These are phyloP conservation scores for Halotydeus destructor DNA, from an alignment of 1,140 invertebrate species.

Conservation along the genomic window DNA sequence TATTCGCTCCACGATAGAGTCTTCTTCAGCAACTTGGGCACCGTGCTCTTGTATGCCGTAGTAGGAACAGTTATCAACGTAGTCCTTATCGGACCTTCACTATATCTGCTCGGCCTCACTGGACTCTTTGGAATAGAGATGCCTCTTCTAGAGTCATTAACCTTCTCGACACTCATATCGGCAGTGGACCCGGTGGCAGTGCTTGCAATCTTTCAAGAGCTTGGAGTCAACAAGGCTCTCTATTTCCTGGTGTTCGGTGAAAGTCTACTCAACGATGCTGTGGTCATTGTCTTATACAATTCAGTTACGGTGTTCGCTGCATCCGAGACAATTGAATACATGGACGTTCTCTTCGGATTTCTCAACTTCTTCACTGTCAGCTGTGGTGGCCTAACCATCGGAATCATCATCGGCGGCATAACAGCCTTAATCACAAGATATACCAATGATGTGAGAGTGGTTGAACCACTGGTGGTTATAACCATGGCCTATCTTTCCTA, in stretches of 20 bases:
- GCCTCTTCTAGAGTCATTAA: constrained; percentile 26
- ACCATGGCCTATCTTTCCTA: constrained; percentile 37
- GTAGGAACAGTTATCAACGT: constrained; percentile 21
- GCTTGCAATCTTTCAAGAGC: constrained; percentile 41
- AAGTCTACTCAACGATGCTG: constrained; percentile 37
- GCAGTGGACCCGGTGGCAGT: constrained; percentile 41
- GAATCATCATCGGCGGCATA: constrained; percentile 33
- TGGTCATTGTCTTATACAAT: no score
- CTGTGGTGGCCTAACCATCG: constrained; percentile 33
- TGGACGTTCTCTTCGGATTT: constrained; percentile 33
- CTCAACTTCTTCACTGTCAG: constrained; percentile 35
- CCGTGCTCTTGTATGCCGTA: constrained; percentile 36
- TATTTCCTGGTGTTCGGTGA: constrained; percentile 45
- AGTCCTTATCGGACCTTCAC: constrained; percentile 21
- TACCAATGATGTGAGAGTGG: constrained; percentile 35
- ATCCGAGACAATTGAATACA: neutral
- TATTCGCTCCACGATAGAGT: constrained; percentile 37
- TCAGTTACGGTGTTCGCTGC: no score
- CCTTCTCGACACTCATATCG: constrained; percentile 35
- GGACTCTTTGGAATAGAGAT: constrained; percentile 27
- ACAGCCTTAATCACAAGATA: constrained; percentile 36
- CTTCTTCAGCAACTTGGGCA: constrained; percentile 36
- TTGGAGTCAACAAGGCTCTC: constrained; percentile 40
- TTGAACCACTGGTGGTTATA: constrained; percentile 39
- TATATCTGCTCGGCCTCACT: constrained; percentile 26